These are phyloP conservation scores for Pelagia noctiluca DNA, from an alignment of 30 jellyfish, hydroid and myxozoan genomes.

Conservation along the genomic window DNA sequence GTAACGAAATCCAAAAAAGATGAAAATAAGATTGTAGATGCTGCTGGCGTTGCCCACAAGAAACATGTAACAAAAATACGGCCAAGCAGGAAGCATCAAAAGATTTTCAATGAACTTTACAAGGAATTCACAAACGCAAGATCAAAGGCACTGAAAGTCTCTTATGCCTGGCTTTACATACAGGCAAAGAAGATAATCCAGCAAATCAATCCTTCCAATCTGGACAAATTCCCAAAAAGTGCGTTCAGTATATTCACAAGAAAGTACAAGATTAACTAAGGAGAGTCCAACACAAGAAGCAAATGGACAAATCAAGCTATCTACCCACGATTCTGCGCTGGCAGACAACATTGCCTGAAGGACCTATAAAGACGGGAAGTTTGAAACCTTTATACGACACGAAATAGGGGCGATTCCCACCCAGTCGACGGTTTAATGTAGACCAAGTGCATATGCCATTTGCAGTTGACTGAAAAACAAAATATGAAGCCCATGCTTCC, in stretches of 20 bases:
- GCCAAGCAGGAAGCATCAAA: conserved; percentile 54
- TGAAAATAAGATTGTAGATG: conserved; percentile 27
- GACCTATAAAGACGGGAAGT: conserved; percentile 46
- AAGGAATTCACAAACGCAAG: conserved; percentile 16
- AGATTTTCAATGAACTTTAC: conserved; percentile 26
- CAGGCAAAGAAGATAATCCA: conserved; percentile 4
- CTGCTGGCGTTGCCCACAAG: conserved; percentile 44
- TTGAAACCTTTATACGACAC: conserved; percentile 29
- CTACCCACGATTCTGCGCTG: conserved; percentile 36
- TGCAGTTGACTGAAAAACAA: conserved; percentile 67
- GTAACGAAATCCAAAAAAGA: conserved; percentile 43
- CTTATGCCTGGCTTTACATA: conserved; percentile 45
- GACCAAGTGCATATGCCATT: conserved; percentile 73
- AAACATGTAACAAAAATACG: conserved; percentile 45
- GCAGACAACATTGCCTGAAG: conserved; percentile 65
- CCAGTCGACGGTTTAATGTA: conserved; percentile 35
- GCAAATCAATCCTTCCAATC: neutral
- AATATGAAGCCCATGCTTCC: conserved; percentile 15
- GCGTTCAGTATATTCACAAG: conserved; percentile 27
- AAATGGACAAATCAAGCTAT: conserved; percentile 9
- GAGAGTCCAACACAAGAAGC: conserved; percentile 54
- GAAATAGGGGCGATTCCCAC: conserved; percentile 68
- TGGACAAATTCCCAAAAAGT: conserved; percentile 14
- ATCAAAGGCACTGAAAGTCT: conserved; percentile 22
- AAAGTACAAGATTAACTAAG: conserved; percentile 22